Conservation (phyloP, 2,113 vertebrate genomes). For the Phalacrocorax brasilianus region DNA sequence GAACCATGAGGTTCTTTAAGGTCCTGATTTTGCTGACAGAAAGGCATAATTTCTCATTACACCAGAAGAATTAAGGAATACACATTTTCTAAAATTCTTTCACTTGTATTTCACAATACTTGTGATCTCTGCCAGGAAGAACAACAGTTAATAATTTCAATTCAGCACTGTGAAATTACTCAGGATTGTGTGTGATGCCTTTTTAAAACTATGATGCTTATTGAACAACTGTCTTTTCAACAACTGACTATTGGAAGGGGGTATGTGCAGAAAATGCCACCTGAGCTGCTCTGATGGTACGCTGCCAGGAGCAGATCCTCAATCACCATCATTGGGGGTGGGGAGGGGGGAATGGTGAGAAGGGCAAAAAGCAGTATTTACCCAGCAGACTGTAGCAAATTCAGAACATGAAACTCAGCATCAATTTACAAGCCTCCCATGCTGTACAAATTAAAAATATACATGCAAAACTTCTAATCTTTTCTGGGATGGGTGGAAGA, state of each 20-base stretch:
- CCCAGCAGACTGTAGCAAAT: neutral
- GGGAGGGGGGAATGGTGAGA: neutral
- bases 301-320: neutral
- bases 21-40: neutral
- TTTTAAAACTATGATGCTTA: neutral
- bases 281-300: neutral
- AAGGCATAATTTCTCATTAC: neutral
- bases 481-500: neutral
- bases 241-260: neutral
- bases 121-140: neutral
- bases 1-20: neutral
- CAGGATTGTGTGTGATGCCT: neutral
- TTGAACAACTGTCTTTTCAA: neutral
- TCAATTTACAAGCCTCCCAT: neutral
- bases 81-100: neutral
- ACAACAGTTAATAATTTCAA: neutral
- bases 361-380: neutral
- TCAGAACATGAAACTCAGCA: neutral
- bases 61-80: neutral
- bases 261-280: neutral
- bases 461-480: accelerated
- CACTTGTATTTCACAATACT: neutral
- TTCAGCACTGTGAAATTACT: neutral
- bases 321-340: neutral
- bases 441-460: neutral